phyloP scores from a whole-genome alignment of 30 jellyfish, hydroid and myxozoan genomes.

The Turritopsis dohrnii region DNA sequence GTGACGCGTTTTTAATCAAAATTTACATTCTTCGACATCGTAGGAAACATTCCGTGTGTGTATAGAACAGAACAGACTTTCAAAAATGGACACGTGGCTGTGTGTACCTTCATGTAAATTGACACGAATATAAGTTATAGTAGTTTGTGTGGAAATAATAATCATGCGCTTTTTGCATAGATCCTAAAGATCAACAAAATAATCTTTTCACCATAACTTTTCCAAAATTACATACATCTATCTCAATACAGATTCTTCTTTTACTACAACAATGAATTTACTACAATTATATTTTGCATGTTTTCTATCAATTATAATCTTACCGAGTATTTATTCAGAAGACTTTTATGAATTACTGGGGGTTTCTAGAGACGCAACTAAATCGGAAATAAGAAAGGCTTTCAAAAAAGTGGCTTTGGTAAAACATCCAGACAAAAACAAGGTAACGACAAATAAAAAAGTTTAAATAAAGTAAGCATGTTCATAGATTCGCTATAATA shows the following conservation, averaged over 20 bases:
- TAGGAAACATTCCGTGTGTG: neutral
- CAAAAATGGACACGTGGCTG: neutral
- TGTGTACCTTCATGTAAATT: neutral
- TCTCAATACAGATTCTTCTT: neutral
- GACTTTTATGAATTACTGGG: conserved; percentile 76
- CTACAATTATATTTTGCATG: conserved; percentile 1
- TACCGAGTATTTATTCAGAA: conserved; percentile 35
- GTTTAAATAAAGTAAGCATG: too few species aligned
- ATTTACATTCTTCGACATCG: neutral
- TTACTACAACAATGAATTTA: neutral
- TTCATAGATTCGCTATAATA: too few species aligned
- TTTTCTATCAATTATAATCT: conserved; percentile 15
- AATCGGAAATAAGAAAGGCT: conserved; percentile 66
- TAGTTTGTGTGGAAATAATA: too few species aligned
- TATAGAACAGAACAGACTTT: neutral
- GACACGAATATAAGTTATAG: neutral
- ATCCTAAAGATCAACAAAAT: neutral
- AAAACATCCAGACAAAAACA: conserved; percentile 90
- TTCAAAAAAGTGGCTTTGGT: conserved; percentile 77
- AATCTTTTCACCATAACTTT: neutral
- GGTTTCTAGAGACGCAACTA: conserved; percentile 77
- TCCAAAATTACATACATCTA: neutral
- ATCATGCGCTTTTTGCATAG: neutral
- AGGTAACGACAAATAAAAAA: conserved; percentile 23
- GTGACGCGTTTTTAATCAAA: neutral